Base-by-base conservation (phyloP, 2,888 invertebrate species). In the Disparrhopalites patrizii region DNA sequence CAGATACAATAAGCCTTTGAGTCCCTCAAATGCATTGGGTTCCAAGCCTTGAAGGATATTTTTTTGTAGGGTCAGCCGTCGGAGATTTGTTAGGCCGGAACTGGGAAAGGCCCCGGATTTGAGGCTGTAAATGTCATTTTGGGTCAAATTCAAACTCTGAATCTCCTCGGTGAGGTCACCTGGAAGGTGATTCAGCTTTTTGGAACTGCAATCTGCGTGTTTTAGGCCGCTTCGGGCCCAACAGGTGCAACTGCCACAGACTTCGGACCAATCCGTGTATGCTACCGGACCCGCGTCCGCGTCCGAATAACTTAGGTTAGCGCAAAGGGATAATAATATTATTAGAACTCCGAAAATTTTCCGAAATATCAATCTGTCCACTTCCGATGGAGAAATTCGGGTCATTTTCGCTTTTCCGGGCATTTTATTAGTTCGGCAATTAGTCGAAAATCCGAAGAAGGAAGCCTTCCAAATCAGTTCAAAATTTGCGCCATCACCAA, bases 221-320 rank as follows among this genome's bases (percentile, higher is more conserved):
- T 36, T 61, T n/a, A 27, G 23, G 5, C 36, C 25, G 33, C 27
- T 50, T 18, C 4, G 4, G 28, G 27, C 27, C 1, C 3, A 5
- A 58, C 57, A 58, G n/a, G 10, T 28, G 18, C 57, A 58, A 8
- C 28, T 20, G 15, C 43, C 27, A 58, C 57, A 58, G 1, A 28
- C 57, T 8, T 23, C 15, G 7, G 31, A 4, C 50, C 61, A 51
- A 13, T 61, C 61, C 7, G 38, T 38, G 7, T 23, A 18, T 28
- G 51, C 33, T n/a, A n/a, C n/a, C n/a, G n/a, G n/a, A n/a, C n/a
- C n/a, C n/a, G n/a, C n/a, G n/a, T n/a, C n/a, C n/a, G n/a, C n/a
- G n/a, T n/a, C n/a, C n/a, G n/a, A n/a, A n/a, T n/a, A n/a, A n/a
- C n/a, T n/a, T n/a, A n/a, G n/a, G n/a, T n/a, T n/a, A n/a, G n/a